phyloP scores from a whole-genome alignment of 2,797 vertebrate species.

The Chelonia mydas region DNA sequence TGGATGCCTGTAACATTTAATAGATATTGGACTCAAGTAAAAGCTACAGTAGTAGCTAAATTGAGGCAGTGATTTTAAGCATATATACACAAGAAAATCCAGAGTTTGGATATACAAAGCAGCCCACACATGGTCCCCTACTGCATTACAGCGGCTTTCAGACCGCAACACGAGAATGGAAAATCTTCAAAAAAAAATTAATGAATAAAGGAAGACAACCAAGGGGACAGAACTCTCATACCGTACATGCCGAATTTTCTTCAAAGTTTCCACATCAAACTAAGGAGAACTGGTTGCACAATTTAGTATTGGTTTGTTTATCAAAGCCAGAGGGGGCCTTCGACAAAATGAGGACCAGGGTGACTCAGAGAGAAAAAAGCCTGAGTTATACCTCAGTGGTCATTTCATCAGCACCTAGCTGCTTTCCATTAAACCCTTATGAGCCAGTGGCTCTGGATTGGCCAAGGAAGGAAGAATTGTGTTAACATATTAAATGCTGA shows the following conservation, averaged over 20 bases:
- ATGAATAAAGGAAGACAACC: neutral
- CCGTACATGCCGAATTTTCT: neutral
- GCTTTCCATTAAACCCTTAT: neutral
- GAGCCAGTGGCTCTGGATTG: neutral
- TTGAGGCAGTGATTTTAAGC: neutral
- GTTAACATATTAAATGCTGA: neutral
- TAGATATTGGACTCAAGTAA: fast-evolving
- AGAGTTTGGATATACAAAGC: neutral
- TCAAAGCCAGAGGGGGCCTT: neutral
- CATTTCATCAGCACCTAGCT: neutral
- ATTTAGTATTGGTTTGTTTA: neutral
- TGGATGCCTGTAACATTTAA: fast-evolving
- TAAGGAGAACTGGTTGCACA: neutral
- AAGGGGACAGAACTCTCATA: neutral
- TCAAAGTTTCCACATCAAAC: neutral
- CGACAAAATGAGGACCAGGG: neutral
- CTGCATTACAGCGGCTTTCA: fast-evolving
- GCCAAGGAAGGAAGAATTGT: neutral
- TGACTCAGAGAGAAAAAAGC: neutral
- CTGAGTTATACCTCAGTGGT: neutral
- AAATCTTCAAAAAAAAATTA: neutral
- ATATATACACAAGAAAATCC: neutral
- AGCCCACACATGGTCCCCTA: neutral
- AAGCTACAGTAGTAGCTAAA: fast-evolving
- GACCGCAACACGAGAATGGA: neutral